phyloP scores from a whole-genome alignment of 2,113 vertebrate genomes.

The Galbula dea region DNA sequence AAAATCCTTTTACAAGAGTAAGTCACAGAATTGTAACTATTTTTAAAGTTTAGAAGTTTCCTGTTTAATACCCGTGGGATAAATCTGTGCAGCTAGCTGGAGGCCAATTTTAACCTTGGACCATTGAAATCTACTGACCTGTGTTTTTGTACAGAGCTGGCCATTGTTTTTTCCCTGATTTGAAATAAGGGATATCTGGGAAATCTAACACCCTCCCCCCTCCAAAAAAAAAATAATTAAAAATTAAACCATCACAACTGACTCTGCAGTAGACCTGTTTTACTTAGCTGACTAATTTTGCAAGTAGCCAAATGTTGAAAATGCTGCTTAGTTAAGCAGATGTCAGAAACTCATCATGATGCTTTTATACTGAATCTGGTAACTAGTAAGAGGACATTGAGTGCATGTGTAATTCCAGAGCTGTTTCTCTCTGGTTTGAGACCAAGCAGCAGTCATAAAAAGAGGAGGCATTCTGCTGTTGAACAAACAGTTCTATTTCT shows the following conservation, averaged over 20 bases:
- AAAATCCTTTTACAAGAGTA: slow-evolving; percentile 23
- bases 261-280: neutral
- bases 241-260: neutral
- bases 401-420: neutral
- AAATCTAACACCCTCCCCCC: neutral
- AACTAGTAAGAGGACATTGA: neutral
- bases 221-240: neutral
- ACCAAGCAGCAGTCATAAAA: neutral
- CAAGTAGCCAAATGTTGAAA: neutral
- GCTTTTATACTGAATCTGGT: neutral
- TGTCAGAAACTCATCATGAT: neutral
- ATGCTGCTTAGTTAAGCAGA: neutral
- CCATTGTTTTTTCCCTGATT: slow-evolving; percentile 17
- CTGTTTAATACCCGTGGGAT: slow-evolving; percentile 47
- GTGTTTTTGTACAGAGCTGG: slow-evolving; percentile 47
- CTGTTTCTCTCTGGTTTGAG: neutral
- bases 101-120: slow-evolving; percentile 27
- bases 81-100: slow-evolving; percentile 14
- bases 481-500: slow-evolving; percentile 4
- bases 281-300: neutral
- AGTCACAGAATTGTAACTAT: slow-evolving; percentile 1
- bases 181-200: slow-evolving; percentile 33
- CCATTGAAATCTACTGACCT: slow-evolving; percentile 46
- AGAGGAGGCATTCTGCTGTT: neutral
- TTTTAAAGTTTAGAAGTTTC: slow-evolving; percentile 38